Conservation (phyloP, 2,888 invertebrate genomes). For the Synanthedon tipuliformis region DNA sequence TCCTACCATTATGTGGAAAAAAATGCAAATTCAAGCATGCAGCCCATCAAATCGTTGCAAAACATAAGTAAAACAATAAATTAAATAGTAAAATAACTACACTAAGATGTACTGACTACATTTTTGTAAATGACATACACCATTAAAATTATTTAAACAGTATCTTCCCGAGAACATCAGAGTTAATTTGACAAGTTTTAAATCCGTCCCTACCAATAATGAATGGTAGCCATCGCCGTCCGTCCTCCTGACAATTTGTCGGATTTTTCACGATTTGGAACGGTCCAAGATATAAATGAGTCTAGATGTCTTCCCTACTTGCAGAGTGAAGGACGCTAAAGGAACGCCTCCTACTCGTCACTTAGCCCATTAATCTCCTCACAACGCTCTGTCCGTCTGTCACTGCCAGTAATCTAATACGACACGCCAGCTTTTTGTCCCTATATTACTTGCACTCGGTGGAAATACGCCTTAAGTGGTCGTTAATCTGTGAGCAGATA, state of each 20-base stretch:
- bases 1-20: too few species aligned
- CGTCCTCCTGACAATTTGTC: conserved; percentile 29
- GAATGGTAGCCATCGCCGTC: not conserved
- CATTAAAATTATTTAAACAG: too few species aligned
- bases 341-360: conserved; percentile 58
- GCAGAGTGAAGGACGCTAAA: conserved; percentile 21
- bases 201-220: not conserved
- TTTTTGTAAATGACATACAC: too few species aligned
- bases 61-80: too few species aligned
- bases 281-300: conserved; percentile 48
- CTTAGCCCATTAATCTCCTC: conserved; percentile 65
- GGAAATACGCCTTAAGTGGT: conserved; percentile 51
- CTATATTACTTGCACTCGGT: conserved; percentile 53
- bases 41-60: too few species aligned
- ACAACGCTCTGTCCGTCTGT: conserved; percentile 59
- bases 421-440: conserved; percentile 66
- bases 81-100: too few species aligned
- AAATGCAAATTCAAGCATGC: too few species aligned
- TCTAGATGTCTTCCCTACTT: conserved; percentile 32
- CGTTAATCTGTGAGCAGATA: conserved; percentile 49
- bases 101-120: too few species aligned
- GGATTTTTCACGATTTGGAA: conserved; percentile 47
- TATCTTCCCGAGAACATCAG: not conserved
- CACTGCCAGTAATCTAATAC: conserved; percentile 67
- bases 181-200: not conserved